Base-by-base conservation (phyloP, 2,888 invertebrate species). In the Balanococcus diminutus region DNA sequence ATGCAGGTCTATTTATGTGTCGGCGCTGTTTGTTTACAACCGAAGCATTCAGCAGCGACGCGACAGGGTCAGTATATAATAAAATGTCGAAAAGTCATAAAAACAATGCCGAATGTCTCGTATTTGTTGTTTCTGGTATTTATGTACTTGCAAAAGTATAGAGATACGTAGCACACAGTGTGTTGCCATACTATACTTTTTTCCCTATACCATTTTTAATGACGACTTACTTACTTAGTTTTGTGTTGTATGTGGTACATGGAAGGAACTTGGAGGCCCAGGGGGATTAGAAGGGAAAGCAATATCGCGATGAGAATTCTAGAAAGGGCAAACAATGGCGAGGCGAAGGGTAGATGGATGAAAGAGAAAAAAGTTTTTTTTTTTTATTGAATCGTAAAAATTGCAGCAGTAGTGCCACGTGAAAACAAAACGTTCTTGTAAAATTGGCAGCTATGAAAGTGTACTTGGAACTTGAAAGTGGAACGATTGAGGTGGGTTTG, bases 301-400 rank as follows among this genome's bases (percentile, higher is more conserved):
- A 51, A 51, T 51, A 51, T 51, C 51, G 51, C 51, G 51, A 51
- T 51, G 51, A 51, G 19, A 51, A 51, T 51, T 51, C 19, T 3
- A 19, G 19, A 19, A 2, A 19, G 6, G 51, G 19, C 19, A 36
- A 36, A 36, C 4, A 36, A 8, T 4, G 3, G 36, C 1, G 46
- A n/a, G 51, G 19, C 5, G 36, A 36, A 4, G 36, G 8, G 36
- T 8, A 8, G 8, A 36, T 4, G 36, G 36, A 8, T 36, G 36
- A 4, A 36, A 36, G 8, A 36, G 36, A n/a, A 36, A 51, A 19
- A 51, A 19, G 51, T 51, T 67, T 67, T 67, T 67, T 67, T 51
- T 67, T 67, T 67, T 67, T 67, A 67, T 67, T 67, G 61, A 11
- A 67, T 67, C 61, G 61, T 67, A 67, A 67, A 67, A 67, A 67